Base-by-base conservation (phyloP, 2,113 vertebrate genomes). In the Festucalex cinctus region DNA sequence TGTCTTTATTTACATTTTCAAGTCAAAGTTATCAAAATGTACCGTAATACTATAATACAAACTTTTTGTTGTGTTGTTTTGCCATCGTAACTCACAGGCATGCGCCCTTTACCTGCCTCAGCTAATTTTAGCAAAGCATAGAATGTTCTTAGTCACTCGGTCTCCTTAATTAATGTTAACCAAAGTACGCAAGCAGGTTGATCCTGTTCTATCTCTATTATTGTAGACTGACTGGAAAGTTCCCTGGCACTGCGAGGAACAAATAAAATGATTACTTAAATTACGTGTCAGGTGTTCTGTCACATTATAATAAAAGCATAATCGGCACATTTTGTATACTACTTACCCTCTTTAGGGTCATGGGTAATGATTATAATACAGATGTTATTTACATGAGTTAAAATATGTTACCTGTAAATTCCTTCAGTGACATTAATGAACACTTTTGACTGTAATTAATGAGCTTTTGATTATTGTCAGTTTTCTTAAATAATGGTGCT, bases 151-250 rank as follows among this genome's bases (percentile, higher is more conserved):
- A 65, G 63, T 67, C 51, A 24, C 57, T 58, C 43, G 39, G 41
- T 13, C 35, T 68, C 35, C 32, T 74, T 86, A 83, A 81, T 79
- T 78, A 77, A 65, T n/a, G 35, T 51, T 72, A 37, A 22, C 61
- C 59, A 85, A 83, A 79, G 76, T 60, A 58, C 51, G 69, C 73
- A 61, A 81, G 70, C 80, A 76, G 73, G 82, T 83, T 83, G 66
- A 68, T 82, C 83, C 75, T 71, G 75, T 56, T 70, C 24, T 60
- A 41, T 60, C 59, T 22, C 74, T 68, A 44, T 68, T 69, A 56
- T 39, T 17, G 39, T 63, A 35, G 28, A 69, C 9, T 41, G 14
- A 14, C 60, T 20, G 63, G 56, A 66, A 41, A 68, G n/a, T 69
- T 56, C 22, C 14, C 36, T 53, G 36, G 16, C 22, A 66, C n/a